phyloP scores from a whole-genome alignment of 1,140 invertebrate genomes.

The Achatina immaculata region DNA sequence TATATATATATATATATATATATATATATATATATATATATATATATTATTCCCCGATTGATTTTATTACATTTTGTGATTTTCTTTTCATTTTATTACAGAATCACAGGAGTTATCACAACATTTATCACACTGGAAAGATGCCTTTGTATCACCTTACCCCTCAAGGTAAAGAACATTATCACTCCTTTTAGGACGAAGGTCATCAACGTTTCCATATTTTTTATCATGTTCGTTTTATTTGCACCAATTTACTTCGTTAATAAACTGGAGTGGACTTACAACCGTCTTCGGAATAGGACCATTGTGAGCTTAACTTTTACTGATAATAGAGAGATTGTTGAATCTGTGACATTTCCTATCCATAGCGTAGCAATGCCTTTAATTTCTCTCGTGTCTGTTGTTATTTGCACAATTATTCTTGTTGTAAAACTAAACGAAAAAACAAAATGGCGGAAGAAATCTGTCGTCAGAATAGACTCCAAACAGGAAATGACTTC shows the following conservation, averaged over 20 bases:
- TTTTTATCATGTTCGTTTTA: background rate
- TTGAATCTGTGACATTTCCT: constrained; percentile 6
- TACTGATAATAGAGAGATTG: background rate
- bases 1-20: too few relatives aligned
- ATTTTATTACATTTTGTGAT: too few relatives aligned
- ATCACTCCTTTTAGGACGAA: background rate
- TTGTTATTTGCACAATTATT: background rate
- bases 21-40: too few relatives aligned
- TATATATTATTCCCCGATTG: too few relatives aligned
- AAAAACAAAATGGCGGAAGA: constrained; percentile 15
- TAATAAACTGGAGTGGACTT: constrained; percentile 10
- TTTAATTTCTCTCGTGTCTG: background rate
- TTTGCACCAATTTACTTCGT: background rate
- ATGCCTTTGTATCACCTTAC: constrained; percentile 9
- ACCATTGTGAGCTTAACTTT: background rate
- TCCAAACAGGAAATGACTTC: background rate
- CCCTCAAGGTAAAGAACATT: constrained; percentile 11
- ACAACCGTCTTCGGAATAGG: background rate
- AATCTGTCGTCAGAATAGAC: background rate
- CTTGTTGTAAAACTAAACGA: background rate
- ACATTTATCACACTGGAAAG: background rate
- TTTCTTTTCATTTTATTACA: background rate
- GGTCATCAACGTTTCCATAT: background rate
- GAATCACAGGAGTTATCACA: background rate
- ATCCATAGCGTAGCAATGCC: background rate